These are phyloP conservation scores for Rhinichthys klamathensis DNA, from an alignment of 2,113 vertebrate species.

Conservation along the genomic window DNA sequence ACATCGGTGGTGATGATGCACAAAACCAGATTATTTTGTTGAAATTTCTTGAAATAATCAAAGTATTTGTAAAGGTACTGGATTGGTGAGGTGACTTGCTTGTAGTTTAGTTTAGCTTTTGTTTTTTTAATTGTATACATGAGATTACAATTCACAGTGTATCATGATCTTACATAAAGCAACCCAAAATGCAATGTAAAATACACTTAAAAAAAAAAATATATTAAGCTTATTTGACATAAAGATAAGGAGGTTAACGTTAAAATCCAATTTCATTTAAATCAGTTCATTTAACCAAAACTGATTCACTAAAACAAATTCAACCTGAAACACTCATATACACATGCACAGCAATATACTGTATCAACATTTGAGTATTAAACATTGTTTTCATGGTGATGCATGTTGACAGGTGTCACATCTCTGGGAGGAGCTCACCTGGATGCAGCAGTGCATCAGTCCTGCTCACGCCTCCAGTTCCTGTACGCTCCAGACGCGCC, in stretches of 20 bases:
- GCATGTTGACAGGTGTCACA: slow-evolving; percentile 80
- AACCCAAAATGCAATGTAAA: too few relatives aligned
- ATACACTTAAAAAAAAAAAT: too few relatives aligned
- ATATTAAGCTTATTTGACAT: background rate
- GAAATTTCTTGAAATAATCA: background rate
- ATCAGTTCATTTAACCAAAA: background rate
- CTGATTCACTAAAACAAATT: background rate
- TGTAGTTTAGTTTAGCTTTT: background rate
- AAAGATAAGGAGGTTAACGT: background rate
- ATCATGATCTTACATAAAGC: too few relatives aligned
- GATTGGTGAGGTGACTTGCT: background rate
- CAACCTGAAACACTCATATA: too few relatives aligned
- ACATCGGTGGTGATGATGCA: too few relatives aligned
- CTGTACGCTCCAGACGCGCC: slow-evolving; percentile 86
- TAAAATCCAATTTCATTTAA: background rate
- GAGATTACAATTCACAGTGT: too few relatives aligned
- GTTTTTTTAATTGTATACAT: too few relatives aligned
- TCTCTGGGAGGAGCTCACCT: slow-evolving; percentile 88
- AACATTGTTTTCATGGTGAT: background rate
- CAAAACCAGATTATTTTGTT: background rate
- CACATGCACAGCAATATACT: background rate
- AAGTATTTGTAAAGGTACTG: background rate
- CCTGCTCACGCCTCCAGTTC: slow-evolving; percentile 86
- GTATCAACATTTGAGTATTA: background rate
- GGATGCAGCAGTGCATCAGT: slow-evolving; percentile 86